Conservation (phyloP, 2,888 invertebrate species). For the Drosophila lutescens region DNA sequence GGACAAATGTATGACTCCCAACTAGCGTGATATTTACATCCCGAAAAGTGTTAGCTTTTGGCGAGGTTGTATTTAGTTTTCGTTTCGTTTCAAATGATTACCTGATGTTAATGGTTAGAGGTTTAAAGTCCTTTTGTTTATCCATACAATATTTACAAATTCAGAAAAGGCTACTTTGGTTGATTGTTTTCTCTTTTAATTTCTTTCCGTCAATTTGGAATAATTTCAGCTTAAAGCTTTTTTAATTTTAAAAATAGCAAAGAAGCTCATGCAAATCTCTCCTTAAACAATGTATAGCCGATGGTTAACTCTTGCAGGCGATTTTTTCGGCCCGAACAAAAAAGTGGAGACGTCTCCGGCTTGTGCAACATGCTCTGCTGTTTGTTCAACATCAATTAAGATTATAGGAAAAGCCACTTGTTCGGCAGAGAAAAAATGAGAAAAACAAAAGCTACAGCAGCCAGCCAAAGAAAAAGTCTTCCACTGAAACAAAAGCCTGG, state of each 20-base stretch:
- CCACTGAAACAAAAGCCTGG: constrained; percentile 45
- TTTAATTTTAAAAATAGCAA: constrained; percentile 11
- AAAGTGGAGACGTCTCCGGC: constrained; percentile 41
- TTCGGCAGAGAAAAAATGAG: constrained; percentile 16
- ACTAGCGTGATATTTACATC: constrained; percentile 31
- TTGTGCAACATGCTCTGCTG: constrained; percentile 44
- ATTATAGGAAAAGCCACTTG: constrained; percentile 41
- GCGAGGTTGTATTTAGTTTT: neutral
- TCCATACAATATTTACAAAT: neutral
- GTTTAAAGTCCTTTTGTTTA: no score
- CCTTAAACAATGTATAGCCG: constrained; percentile 23
- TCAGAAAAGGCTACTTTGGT: neutral
- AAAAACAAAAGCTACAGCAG: constrained; percentile 19
- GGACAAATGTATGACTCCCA: constrained; percentile 37
- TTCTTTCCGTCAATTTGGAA: neutral
- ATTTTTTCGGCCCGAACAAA: constrained; percentile 16
- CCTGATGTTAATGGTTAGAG: neutral
- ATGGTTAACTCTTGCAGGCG: constrained; percentile 12
- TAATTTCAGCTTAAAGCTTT: constrained; percentile 2
- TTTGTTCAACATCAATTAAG: constrained; percentile 52
- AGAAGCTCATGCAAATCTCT: constrained; percentile 32
- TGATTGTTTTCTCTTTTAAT: neutral
- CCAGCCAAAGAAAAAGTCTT: constrained; percentile 40
- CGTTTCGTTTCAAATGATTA: neutral
- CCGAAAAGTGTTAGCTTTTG: constrained; percentile 14